A percentile compares a stretch with the other conserved stretches of the same genome.
Evolutionary conservation across 2,888 invertebrate species (phyloP).

Genomic region (Anticlea derivata): DNA sequence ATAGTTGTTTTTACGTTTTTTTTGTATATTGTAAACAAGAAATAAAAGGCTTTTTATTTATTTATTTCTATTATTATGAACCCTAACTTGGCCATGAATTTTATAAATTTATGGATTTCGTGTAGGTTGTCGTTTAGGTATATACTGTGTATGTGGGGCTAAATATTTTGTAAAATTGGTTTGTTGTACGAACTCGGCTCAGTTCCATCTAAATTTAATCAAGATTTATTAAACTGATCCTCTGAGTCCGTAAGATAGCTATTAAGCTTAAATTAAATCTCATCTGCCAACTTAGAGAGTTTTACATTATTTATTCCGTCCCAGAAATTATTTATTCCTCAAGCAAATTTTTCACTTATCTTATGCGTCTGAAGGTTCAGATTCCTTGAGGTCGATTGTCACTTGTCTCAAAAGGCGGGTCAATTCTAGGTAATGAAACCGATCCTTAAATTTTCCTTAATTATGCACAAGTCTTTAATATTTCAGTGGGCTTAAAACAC

Average conservation of each 20-base stretch:
- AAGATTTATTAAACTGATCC: conserved; percentile 37
- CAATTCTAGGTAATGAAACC: conserved; percentile 34
- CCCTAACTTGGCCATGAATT: too few species aligned
- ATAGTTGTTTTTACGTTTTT: too few species aligned
- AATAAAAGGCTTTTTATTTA: too few species aligned
- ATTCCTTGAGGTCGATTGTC: conserved; percentile 7
- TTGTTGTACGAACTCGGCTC: neutral
- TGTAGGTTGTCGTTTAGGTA: too few species aligned
- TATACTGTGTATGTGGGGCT: too few species aligned
- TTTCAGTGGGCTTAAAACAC: conserved; percentile 2
- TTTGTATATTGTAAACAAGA: too few species aligned
- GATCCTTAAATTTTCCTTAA: conserved; percentile 31
- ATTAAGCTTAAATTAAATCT: conserved; percentile 55
- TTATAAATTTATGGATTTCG: too few species aligned
- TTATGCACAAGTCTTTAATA: conserved; percentile 28
- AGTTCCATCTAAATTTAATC: conserved; percentile 33
- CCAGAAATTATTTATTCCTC: conserved; percentile 50
- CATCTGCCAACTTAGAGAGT: conserved; percentile 43
- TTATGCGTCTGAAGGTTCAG: neutral
- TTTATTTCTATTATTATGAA: too few species aligned
- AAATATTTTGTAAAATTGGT: too few species aligned
- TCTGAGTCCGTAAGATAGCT: conserved; percentile 38
- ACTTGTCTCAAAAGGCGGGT: conserved; percentile 27
- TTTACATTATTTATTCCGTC: conserved; percentile 60
- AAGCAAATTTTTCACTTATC: conserved; percentile 26